Percentiles rank a stretch among this genome's conserved stretches.
These are phyloP conservation scores for Apodemus speciosus DNA, from an alignment of 2,113 vertebrate genomes.

Conservation along the genomic window DNA sequence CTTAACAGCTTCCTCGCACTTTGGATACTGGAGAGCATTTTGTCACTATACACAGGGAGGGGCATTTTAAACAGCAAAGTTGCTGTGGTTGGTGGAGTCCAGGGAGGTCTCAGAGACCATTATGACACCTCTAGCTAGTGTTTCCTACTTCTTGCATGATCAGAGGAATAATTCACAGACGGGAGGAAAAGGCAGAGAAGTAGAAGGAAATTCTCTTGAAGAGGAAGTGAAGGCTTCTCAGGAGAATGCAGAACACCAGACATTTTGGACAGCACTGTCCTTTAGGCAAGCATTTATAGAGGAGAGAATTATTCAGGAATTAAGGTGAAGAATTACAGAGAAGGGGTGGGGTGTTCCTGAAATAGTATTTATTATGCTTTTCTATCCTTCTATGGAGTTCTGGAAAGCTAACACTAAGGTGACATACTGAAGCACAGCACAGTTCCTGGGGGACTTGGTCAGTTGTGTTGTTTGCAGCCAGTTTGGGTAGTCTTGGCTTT, in stretches of 20 bases:
- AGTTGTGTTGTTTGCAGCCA: neutral
- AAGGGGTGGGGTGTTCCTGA: neutral
- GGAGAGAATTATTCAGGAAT: neutral
- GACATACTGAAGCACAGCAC: neutral
- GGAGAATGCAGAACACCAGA: neutral
- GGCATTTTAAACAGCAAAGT: neutral
- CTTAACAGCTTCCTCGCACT: neutral
- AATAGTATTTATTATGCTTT: neutral
- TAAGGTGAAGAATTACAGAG: neutral
- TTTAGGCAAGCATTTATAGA: neutral
- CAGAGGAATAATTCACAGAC: neutral
- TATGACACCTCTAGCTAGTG: neutral
- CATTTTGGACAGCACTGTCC: neutral
- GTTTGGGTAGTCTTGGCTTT: neutral
- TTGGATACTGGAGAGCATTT: neutral
- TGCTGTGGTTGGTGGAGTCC: neutral
- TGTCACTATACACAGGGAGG: neutral
- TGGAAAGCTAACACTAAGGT: neutral
- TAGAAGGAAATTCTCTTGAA: neutral
- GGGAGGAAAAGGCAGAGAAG: too few relatives aligned
- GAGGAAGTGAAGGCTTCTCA: neutral
- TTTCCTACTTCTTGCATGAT: neutral
- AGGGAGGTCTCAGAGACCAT: neutral
- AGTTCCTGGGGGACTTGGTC: neutral
- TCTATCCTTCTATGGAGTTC: neutral